Conservation (phyloP, 1,140 invertebrate genomes). For the Leucophenga varia region DNA sequence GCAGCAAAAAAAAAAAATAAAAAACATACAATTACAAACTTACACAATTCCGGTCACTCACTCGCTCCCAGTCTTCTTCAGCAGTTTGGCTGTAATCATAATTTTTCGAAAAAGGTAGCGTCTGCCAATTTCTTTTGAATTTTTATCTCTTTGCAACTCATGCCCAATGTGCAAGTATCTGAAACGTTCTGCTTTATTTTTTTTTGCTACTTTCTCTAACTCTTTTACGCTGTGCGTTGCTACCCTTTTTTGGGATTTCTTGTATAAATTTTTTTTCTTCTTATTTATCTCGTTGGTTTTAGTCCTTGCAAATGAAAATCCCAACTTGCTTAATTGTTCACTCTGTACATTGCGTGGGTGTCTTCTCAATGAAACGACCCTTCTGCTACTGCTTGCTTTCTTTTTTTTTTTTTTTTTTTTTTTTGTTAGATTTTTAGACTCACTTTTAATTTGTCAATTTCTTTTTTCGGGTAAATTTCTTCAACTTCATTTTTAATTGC, state of each 20-base stretch:
- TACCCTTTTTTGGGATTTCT: slow-evolving; percentile 15
- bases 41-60: no score
- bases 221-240: slow-evolving; percentile 35
- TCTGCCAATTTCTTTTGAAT: not conserved
- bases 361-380: slow-evolving; percentile 25
- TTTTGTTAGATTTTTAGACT: slow-evolving; percentile 1
- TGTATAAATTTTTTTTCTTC: not conserved
- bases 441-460: slow-evolving; percentile 50
- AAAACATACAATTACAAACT: no score
- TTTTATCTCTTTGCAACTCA: no score
- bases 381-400: no score
- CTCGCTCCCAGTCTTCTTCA: no score
- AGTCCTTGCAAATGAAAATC: not conserved
- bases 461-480: slow-evolving; percentile 11
- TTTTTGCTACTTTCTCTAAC: no score
- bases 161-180: no score
- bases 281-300: no score
- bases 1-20: no score
- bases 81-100: no score
- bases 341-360: slow-evolving; percentile 1
- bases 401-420: no score
- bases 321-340: slow-evolving; percentile 13
- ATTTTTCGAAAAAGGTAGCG: slow-evolving; percentile 18
- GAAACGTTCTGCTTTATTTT: no score
- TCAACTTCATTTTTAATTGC: slow-evolving; percentile 22